Conservation (phyloP, 2,888 invertebrate genomes). For the Aquatica leii region DNA sequence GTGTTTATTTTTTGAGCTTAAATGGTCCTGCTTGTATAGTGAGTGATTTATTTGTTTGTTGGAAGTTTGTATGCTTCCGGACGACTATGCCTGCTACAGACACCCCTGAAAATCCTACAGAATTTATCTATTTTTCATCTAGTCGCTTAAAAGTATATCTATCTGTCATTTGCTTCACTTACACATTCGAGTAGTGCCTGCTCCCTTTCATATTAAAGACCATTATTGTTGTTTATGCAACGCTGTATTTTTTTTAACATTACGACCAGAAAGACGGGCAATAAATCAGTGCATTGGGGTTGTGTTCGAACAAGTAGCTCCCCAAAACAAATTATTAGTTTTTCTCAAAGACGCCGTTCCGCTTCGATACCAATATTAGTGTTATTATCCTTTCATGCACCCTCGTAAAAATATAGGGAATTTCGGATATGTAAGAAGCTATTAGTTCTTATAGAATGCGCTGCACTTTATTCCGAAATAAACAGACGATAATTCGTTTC, state of each 20-base stretch:
- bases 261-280: slow-evolving; percentile 23
- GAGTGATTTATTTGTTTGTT: slow-evolving; percentile 46
- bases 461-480: slow-evolving; percentile 29
- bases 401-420: slow-evolving; percentile 35
- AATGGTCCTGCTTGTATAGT: slow-evolving; percentile 23
- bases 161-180: slow-evolving; percentile 46
- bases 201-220: slow-evolving; percentile 20
- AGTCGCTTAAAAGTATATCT: slow-evolving; percentile 47
- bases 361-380: slow-evolving; percentile 35
- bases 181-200: background rate
- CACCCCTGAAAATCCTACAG: slow-evolving; percentile 41
- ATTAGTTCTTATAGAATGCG: slow-evolving; percentile 37
- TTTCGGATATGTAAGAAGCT: slow-evolving; percentile 37
- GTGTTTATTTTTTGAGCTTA: slow-evolving; percentile 36
- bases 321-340: slow-evolving; percentile 35
- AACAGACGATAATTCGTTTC: slow-evolving; percentile 19
- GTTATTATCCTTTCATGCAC: slow-evolving; percentile 37
- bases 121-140: slow-evolving; percentile 53
- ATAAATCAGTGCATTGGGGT: slow-evolving; percentile 28
- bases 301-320: slow-evolving; percentile 23
- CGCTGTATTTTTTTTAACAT: slow-evolving; percentile 10
- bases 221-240: slow-evolving; percentile 13
- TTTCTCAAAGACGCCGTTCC: slow-evolving; percentile 30
- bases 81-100: slow-evolving; percentile 38
- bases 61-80: slow-evolving; percentile 41